Evolutionary conservation across 2,113 vertebrate species (phyloP), one percentile per base, ranked within the genome.

Genomic region (Cyprinodon brontotheroides): DNA sequence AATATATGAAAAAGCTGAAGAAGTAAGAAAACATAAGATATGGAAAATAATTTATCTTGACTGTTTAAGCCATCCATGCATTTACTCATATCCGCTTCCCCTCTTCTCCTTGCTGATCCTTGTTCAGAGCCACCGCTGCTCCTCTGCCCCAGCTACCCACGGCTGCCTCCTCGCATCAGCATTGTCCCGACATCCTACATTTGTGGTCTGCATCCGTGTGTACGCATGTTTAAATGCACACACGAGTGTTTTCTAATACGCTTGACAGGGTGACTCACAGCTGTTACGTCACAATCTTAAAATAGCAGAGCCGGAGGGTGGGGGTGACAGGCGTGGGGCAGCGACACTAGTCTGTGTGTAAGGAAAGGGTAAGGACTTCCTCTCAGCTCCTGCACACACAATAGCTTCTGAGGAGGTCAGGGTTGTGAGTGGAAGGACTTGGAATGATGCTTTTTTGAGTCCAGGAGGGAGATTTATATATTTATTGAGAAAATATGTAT

Each of bases 351-450:
- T 83, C 41, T 43, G 67, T 90, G 74, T 89, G 29, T 73, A 70
- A 91, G 87, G 92, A 87, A 94, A 93, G 91, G 92, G 93, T 89
- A 80, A 91, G 93, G 92, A 94, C 92, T 94, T 95, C 94, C 94
- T 94, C 74, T 82, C 68, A 1, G 12, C 68, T 47, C 60, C 20
- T 3, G 9, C 60, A 29, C 11, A 13, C 77, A 94, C 93, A 95
- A 94, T 95, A 73, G 90, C 68, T 76, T 76, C 48, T 62, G 63
- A 70, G 63, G 15, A 45, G 74, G 78, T 82, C 79, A 75, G 76
- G 75, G 62, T 50, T 69, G 69, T 61, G 72, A 70, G 67, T 36
- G 41, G 61, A 63, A 65, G 47, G 80, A 79, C 84, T 71, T 73
- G 4, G 69, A 78, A 79, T 62, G 80, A 88, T 22, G 74, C 67